Evolutionary conservation across 2,888 invertebrate species (phyloP).

Genomic region (Macaria notata): DNA sequence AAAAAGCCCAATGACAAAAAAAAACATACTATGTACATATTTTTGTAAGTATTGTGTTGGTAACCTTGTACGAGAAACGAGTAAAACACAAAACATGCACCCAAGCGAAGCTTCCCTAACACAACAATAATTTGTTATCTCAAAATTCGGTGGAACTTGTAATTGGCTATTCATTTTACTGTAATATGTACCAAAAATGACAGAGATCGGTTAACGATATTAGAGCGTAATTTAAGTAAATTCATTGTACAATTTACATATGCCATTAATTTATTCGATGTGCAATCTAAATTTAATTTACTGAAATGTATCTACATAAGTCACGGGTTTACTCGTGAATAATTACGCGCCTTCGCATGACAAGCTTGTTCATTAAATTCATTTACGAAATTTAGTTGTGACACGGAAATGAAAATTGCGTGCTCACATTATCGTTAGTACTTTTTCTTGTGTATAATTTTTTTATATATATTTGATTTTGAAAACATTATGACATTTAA

Average conservation of each 20-base stretch:
- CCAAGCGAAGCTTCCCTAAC: background rate
- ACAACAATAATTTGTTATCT: background rate
- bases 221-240: no score
- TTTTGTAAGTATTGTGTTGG: no score
- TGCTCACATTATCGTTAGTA: no score
- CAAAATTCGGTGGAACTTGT: conserved; percentile 4
- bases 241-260: background rate
- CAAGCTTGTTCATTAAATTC: conserved; percentile 1
- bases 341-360: conserved; percentile 1
- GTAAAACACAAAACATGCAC: no score
- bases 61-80: no score
- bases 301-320: conserved; percentile 1
- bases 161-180: conserved; percentile 12
- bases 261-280: background rate
- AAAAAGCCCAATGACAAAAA: no score
- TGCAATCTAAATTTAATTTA: conserved; percentile 7
- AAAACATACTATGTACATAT: no score
- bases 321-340: background rate
- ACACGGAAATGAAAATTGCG: no score
- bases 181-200: conserved; percentile 4
- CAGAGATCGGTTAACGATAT: no score
- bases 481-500: no score
- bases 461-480: no score
- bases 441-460: no score
- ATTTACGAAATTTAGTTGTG: background rate